Conservation (phyloP, 2,888 invertebrate species). For the Drosophila emarginata region DNA sequence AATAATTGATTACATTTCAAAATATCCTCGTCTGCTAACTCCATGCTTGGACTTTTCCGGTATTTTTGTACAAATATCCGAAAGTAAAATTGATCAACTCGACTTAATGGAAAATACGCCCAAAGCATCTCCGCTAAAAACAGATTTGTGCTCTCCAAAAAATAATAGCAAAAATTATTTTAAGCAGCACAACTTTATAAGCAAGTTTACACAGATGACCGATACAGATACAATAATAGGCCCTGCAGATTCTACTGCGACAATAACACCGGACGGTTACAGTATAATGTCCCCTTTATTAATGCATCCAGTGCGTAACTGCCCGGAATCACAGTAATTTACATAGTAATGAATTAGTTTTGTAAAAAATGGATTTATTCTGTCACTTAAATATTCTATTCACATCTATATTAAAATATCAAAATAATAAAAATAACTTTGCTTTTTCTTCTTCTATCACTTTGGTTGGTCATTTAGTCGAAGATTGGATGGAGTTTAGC, state of each 20-base stretch:
- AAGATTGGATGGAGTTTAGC: too few relatives aligned
- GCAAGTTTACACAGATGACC: too few relatives aligned
- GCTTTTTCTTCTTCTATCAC: too few relatives aligned
- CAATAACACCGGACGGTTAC: constrained; percentile 74
- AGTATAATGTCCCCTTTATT: constrained; percentile 77
- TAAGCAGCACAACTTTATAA: too few relatives aligned
- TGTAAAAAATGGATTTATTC: too few relatives aligned
- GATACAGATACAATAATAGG: too few relatives aligned
- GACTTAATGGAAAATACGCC: constrained; percentile 64
- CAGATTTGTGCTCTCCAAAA: constrained; percentile 41
- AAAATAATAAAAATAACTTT: too few relatives aligned
- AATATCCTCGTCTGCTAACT: constrained; percentile 88
- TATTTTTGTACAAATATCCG: constrained; percentile 89
- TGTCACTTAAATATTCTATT: too few relatives aligned
- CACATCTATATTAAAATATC: too few relatives aligned
- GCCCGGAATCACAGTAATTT: too few relatives aligned
- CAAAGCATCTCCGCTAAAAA: constrained; percentile 40
- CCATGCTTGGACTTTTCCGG: constrained; percentile 90
- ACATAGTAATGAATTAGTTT: too few relatives aligned
- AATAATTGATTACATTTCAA: constrained; percentile 91
- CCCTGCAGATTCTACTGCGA: constrained; percentile 25
- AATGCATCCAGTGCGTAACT: constrained; percentile 39
- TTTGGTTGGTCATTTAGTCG: too few relatives aligned
- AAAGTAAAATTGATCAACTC: constrained; percentile 82
- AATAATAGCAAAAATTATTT: constrained; percentile 15